Conservation (phyloP, 2,113 vertebrate species). For the Heptranchias perlo region DNA sequence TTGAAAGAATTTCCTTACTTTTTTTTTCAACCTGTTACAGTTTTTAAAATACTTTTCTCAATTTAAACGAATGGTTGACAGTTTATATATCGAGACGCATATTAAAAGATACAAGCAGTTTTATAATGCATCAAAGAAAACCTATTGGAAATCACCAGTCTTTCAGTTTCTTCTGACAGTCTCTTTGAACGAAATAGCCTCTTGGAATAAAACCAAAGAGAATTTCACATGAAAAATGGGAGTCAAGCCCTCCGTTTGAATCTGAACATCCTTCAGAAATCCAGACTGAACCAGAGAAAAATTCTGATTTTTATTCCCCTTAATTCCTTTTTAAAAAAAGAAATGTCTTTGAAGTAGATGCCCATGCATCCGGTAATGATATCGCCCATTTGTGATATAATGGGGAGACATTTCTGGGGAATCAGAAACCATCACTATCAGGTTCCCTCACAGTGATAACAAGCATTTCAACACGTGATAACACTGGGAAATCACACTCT, state of each 20-base stretch:
- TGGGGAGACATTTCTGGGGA: background rate
- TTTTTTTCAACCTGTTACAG: background rate
- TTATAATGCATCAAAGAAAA: background rate
- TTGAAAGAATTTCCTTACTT: background rate
- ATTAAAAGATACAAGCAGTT: background rate
- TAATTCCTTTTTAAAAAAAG: background rate
- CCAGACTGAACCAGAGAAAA: background rate
- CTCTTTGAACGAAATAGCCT: background rate
- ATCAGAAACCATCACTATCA: no score
- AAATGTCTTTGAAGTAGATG: background rate
- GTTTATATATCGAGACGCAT: no score
- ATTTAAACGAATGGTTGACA: background rate
- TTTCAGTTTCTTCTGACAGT: background rate
- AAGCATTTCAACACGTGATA: background rate
- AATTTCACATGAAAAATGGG: background rate
- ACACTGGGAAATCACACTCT: background rate
- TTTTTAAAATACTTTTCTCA: background rate
- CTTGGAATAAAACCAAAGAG: background rate
- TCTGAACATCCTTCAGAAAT: background rate
- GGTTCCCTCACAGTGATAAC: background rate
- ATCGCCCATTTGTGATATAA: background rate
- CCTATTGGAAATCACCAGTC: background rate
- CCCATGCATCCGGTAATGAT: background rate
- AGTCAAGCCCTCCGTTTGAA: background rate
- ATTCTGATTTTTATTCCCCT: background rate